Percentiles rank a stretch among this genome's conserved stretches.
phyloP scores from a whole-genome alignment of 2,113 vertebrate genomes.

The Coregonus clupeaformis region DNA sequence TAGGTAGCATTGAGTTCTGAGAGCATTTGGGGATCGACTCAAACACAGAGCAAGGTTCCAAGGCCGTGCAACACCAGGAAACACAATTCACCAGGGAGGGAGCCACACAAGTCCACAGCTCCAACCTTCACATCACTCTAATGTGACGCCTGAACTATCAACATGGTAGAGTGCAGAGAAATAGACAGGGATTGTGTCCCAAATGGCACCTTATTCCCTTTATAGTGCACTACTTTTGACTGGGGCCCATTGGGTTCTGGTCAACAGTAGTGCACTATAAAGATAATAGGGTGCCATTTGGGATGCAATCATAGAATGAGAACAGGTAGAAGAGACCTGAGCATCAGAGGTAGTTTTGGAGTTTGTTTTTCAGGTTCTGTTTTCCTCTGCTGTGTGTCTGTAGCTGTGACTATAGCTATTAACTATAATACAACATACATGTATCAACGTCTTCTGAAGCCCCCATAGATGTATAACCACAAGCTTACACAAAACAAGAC shows the following conservation, averaged over 20 bases:
- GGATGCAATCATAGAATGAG: background rate
- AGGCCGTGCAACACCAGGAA: slow-evolving; percentile 4
- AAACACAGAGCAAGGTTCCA: background rate
- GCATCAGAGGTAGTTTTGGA: background rate
- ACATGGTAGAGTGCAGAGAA: background rate
- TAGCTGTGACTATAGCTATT: background rate
- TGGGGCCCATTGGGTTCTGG: too few relatives aligned
- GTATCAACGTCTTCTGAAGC: slow-evolving; percentile 1
- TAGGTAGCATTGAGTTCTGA: too few relatives aligned
- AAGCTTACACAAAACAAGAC: slow-evolving; percentile 7
- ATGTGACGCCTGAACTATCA: background rate
- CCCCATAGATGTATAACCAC: slow-evolving; percentile 11
- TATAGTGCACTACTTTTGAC: too few relatives aligned
- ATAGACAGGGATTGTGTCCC: too few relatives aligned
- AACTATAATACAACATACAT: background rate
- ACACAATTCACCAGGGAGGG: background rate
- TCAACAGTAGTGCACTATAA: too few relatives aligned
- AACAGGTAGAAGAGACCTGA: background rate
- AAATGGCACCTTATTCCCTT: too few relatives aligned
- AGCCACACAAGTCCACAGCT: background rate
- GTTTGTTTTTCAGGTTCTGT: too few relatives aligned
- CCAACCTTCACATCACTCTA: slow-evolving; percentile 10
- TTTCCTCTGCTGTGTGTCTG: background rate
- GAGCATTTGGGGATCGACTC: too few relatives aligned
- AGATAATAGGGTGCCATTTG: too few relatives aligned